A percentile compares a stretch with the other conserved stretches of the same genome.
Conservation (phyloP, 2,888 invertebrate species). For the Eumacrocentrus americanus region DNA sequence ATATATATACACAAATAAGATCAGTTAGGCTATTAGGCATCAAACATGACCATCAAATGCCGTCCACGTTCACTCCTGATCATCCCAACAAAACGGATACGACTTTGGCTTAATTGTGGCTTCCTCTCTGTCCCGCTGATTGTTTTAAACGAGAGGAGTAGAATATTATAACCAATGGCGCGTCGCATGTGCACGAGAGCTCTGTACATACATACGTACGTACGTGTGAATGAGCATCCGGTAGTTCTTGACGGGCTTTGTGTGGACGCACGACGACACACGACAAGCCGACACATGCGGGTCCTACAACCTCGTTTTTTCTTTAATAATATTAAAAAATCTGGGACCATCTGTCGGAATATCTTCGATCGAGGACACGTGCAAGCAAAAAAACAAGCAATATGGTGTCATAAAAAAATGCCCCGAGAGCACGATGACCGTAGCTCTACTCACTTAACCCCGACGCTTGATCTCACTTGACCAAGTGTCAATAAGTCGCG, state of each 20-base stretch:
- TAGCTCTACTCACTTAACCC: constrained; percentile 47
- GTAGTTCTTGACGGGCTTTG: constrained; percentile 25
- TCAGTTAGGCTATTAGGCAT: too few relatives aligned
- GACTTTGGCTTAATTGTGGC: constrained; percentile 53
- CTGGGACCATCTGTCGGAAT: constrained; percentile 1
- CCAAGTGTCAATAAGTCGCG: constrained; percentile 57
- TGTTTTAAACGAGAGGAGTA: constrained; percentile 19
- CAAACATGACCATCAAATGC: too few relatives aligned
- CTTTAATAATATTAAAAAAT: not conserved
- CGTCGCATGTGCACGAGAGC: constrained; percentile 31
- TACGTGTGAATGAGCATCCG: constrained; percentile 31
- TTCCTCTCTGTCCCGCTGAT: constrained; percentile 46
- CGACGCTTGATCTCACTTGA: constrained; percentile 58
- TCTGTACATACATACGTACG: constrained; percentile 40
- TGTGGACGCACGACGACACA: constrained; percentile 12
- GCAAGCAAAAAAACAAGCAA: constrained; percentile 11
- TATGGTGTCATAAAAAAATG: constrained; percentile 7
- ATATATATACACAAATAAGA: too few relatives aligned
- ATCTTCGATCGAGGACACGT: not conserved
- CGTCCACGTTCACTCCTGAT: constrained; percentile 15
- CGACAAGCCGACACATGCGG: constrained; percentile 2
- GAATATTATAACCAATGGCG: constrained; percentile 1
- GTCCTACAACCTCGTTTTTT: not conserved
- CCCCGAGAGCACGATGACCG: constrained; percentile 26
- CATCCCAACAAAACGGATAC: constrained; percentile 24